Evolutionary conservation across 2,113 vertebrate genomes (phyloP), one percentile per base, ranked within the genome.

Genomic region (Motacilla alba): DNA sequence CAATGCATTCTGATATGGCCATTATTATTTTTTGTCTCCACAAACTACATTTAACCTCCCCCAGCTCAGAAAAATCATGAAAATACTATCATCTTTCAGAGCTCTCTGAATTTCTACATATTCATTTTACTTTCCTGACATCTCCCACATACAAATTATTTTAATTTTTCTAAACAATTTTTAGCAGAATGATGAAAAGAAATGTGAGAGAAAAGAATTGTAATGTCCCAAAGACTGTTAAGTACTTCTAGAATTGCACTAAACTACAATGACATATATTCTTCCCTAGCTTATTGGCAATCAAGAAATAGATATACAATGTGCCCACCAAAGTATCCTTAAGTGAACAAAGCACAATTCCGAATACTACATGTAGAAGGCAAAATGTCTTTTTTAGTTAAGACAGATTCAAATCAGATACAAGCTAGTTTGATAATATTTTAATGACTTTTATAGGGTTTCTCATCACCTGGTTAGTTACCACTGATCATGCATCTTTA

Each of bases 331-430:
- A 81, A 50, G 13, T 16, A 31, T 28, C 21, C 5, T 31, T 55
- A 67, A 63, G 35, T 44, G n/a, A 24, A 62, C 19, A 68, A 68
- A 90, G 17, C 9, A 56, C 44, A 21, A 20, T 20, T 73, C 17
- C 44, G 60, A 81, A 67, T 22, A 50, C 46, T 13, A 28, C 0
- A 0, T 7, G 8, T 43, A 52, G 70, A 66, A 88, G 7, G 2
- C 33, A 63, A 83, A 91, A 53, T 28, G 10, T 1, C 41, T 9
- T 37, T 78, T 67, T 77, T 31, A 55, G 20, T 15, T 66, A 70
- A 22, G 21, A 5, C 21, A 35, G 11, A 22, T 74, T 86, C 11
- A 72, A 59, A 80, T 39, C 20, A 80, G 18, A 44, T 20, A 74
- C 20, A 73, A 49, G 22, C 2, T 30, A 2, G 1, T 58, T 49